Evolutionary conservation across 2,888 invertebrate species (phyloP).

Genomic region (Drosophila picticornis): DNA sequence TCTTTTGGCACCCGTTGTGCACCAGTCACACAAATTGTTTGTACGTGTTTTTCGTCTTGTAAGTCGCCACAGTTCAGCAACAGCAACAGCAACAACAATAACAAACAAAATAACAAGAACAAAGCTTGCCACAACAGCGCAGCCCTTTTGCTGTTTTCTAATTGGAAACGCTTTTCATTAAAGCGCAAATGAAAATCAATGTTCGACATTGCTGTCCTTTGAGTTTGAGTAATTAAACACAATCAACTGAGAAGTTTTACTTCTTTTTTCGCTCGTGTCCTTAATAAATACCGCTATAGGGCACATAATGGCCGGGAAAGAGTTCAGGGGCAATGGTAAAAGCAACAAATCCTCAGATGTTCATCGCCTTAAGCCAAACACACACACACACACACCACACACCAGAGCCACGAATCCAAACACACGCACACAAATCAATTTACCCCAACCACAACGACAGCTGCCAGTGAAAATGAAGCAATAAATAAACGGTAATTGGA

Average conservation of each 20-base stretch:
- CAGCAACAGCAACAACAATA: background rate
- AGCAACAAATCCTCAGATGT: constrained; percentile 47
- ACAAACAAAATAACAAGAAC: constrained; percentile 2
- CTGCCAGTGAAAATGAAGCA: constrained; percentile 61
- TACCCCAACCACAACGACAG: constrained; percentile 23
- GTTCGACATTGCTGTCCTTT: constrained; percentile 43
- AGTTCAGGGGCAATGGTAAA: constrained; percentile 17
- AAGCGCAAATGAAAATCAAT: constrained; percentile 67
- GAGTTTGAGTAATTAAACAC: constrained; percentile 78
- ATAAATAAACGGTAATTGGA: constrained; percentile 80
- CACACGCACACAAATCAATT: constrained; percentile 72
- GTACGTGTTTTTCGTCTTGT: constrained; percentile 64
- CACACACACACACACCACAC: constrained; percentile 29
- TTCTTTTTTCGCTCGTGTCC: constrained; percentile 6
- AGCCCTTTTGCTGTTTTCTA: constrained; percentile 50
- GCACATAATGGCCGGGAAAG: constrained; percentile 28
- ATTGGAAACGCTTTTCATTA: constrained; percentile 67
- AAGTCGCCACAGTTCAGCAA: background rate
- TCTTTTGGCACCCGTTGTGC: constrained; percentile 27
- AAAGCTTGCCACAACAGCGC: constrained; percentile 15
- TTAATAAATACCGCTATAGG: constrained; percentile 53
- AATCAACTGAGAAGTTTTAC: constrained; percentile 45
- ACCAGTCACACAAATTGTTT: constrained; percentile 56
- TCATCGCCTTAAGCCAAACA: constrained; percentile 48
- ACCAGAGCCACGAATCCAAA: constrained; percentile 2